Percentiles rank a stretch among this genome's conserved stretches.
phyloP scores from a whole-genome alignment of 2,888 invertebrate species.

The Eupithecia tripunctaria region DNA sequence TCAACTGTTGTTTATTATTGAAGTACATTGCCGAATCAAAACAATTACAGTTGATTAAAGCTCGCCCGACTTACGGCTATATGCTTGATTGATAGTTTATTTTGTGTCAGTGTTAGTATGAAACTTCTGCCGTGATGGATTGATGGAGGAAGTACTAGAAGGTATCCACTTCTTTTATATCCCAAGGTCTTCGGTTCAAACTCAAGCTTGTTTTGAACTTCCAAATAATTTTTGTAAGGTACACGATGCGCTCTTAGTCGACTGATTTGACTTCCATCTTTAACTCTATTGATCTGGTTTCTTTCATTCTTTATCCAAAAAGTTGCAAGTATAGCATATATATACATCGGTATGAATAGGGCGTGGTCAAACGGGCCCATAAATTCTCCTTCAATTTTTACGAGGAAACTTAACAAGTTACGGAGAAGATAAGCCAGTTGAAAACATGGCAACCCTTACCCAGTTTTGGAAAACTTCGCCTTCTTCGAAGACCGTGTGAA shows the following conservation, averaged over 20 bases:
- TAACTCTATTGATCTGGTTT: neutral
- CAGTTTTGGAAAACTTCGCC: neutral
- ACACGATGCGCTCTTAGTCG: neutral
- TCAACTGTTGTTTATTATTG: slow-evolving; percentile 16
- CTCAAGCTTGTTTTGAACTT: neutral
- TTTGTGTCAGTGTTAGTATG: neutral
- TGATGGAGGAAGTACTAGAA: neutral
- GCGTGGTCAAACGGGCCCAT: neutral
- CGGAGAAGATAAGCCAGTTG: neutral
- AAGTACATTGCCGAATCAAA: slow-evolving; percentile 11
- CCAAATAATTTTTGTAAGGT: neutral
- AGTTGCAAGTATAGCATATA: neutral
- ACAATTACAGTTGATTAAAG: slow-evolving; percentile 23
- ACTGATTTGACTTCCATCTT: neutral
- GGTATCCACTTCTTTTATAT: neutral
- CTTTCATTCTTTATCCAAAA: neutral
- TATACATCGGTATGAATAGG: neutral
- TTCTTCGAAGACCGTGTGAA: neutral
- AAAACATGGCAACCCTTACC: neutral
- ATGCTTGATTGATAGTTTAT: neutral
- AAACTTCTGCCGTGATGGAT: neutral
- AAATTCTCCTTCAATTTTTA: neutral
- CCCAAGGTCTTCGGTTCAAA: neutral
- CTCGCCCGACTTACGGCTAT: slow-evolving; percentile 1
- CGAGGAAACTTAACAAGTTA: no score